Evolutionary conservation across 1,140 invertebrate species (phyloP), one percentile per base, ranked within the genome.

Genomic region (Nasonia vitripennis): DNA sequence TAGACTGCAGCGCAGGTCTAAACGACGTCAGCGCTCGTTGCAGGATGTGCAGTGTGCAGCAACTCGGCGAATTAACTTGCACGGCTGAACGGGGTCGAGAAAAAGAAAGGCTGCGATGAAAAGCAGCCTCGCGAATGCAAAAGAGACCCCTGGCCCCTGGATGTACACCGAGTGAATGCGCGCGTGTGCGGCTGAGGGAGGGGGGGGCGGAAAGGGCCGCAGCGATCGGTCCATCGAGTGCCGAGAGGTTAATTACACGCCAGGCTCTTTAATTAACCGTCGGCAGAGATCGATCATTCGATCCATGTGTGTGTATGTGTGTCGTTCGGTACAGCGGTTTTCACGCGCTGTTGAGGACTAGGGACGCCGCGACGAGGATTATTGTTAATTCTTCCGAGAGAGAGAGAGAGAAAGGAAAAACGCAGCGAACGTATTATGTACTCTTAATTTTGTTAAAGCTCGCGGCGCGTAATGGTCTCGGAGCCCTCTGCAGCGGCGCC

Each of bases 211-310:
- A n/a, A n/a, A 62, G 14, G 55, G 20, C 12, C 55, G 75, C 20
- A 27, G 75, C 27, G 75, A n/a, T 23, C 41, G 75, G 75, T 23
- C 20, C 41, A 78, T 55, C 41, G 41, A 78, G 78, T 62, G 9
- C 51, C 51, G 78, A 67, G 78, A 48, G 79, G 62, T 81, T 81
- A 81, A 81, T 81, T 81, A 81, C 79, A 81, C 62, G 14, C 23
- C 31, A 3, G 55, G 62, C 79, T 81, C 79, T 81, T 71, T 81
- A 81, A 81, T 81, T 81, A 81, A 81, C 67, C 79, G 79, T 17
- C 78, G 55, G 2, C 67, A 6, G 20, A 78, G 75, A 78, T 81
- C 79, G 79, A 81, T 81, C 79, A 79, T 79, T 78, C 45, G 12
- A 20, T 14, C 2, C 20, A 14, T 3, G 5, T 62, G 14, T n/a